A percentile compares a stretch with the other conserved stretches of the same genome.
Conservation (phyloP, 2,113 vertebrate species). For the Psettodes erumei region DNA sequence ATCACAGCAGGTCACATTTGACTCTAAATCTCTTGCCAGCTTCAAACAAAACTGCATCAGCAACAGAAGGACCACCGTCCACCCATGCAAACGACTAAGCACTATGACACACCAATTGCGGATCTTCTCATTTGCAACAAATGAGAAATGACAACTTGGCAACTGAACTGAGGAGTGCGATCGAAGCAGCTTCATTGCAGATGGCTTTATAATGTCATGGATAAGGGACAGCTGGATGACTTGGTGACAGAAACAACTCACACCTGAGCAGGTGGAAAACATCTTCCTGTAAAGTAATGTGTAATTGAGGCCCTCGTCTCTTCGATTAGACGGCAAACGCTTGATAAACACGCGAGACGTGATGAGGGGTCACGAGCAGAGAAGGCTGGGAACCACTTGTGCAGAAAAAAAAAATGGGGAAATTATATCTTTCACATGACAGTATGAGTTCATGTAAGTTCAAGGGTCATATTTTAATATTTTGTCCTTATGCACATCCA, state of each 20-base stretch:
- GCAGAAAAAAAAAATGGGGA: not conserved
- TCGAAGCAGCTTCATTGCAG: constrained; percentile 43
- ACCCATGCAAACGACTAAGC: constrained; percentile 33
- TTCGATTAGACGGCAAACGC: not conserved
- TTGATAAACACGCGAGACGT: not conserved
- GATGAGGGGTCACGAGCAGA: not conserved
- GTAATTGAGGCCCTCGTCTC: too few relatives aligned
- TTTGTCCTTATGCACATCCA: constrained; percentile 37
- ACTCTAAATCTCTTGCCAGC: not conserved
- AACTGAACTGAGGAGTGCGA: not conserved
- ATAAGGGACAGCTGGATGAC: constrained; percentile 57
- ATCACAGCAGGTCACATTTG: not conserved
- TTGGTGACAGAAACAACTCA: constrained; percentile 13
- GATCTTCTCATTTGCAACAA: not conserved
- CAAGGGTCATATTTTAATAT: too few relatives aligned
- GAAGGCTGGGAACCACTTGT: not conserved
- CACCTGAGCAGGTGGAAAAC: not conserved
- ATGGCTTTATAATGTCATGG: constrained; percentile 53
- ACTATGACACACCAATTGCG: not conserved
- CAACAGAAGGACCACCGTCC: constrained; percentile 13
- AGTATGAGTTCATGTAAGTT: constrained; percentile 1
- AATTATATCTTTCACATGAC: not conserved
- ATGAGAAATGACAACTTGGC: constrained; percentile 12
- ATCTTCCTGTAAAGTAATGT: not conserved
- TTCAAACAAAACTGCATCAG: not conserved